These are phyloP conservation scores for Lissonota sp. DNA, from an alignment of 2,888 invertebrate genomes.

Conservation along the genomic window DNA sequence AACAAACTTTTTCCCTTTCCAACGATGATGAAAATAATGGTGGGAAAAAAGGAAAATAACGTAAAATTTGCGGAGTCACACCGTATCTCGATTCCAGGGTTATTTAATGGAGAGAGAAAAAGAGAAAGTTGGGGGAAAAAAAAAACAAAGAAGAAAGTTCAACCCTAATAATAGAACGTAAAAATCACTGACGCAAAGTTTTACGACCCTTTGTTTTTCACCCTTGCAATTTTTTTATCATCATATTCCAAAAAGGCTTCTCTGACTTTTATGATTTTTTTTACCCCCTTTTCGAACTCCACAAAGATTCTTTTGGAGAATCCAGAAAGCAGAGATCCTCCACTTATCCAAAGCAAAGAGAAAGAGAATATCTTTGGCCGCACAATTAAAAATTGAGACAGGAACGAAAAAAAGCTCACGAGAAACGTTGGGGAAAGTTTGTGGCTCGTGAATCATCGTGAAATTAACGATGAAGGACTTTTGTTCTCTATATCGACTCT, in stretches of 20 bases:
- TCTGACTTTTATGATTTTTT: not conserved
- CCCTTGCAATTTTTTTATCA: too few relatives aligned
- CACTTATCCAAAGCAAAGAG: too few relatives aligned
- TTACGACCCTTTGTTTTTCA: too few relatives aligned
- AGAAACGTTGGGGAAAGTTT: slow-evolving; percentile 2
- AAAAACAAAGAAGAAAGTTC: too few relatives aligned
- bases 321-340: too few relatives aligned
- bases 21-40: slow-evolving; percentile 21
- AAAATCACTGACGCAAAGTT: too few relatives aligned
- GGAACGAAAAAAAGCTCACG: not conserved
- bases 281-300: not conserved
- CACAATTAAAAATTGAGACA: too few relatives aligned
- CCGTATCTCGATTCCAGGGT: not conserved
- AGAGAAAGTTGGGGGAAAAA: too few relatives aligned
- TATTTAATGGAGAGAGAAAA: too few relatives aligned
- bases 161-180: too few relatives aligned
- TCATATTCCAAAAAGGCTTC: too few relatives aligned
- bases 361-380: not conserved
- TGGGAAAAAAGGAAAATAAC: not conserved
- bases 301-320: too few relatives aligned
- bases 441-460: not conserved
- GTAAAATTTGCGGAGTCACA: not conserved
- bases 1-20: slow-evolving; percentile 23
- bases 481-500: not conserved
- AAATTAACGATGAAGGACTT: not conserved